Evolutionary conservation across 2,113 vertebrate species (phyloP).

Genomic region (Pitta sordida): DNA sequence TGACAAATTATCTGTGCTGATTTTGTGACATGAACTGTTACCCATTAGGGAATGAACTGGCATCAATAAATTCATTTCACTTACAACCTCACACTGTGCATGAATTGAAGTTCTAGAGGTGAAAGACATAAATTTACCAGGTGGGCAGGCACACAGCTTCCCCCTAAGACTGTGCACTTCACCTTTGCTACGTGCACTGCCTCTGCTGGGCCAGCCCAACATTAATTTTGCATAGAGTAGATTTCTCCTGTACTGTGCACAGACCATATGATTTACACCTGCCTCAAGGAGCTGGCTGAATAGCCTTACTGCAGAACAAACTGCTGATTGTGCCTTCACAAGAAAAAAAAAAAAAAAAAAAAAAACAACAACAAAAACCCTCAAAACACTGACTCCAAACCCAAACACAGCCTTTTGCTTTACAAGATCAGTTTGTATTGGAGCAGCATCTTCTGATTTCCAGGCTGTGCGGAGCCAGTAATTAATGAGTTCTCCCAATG

Average conservation of each 20-base stretch:
- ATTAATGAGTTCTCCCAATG: not conserved
- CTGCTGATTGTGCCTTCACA: not conserved
- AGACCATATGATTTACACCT: not conserved
- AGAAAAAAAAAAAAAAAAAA: not conserved
- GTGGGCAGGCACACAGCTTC: conserved; percentile 47
- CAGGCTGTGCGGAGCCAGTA: not conserved
- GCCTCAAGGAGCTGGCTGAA: not conserved
- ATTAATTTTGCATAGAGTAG: conserved; percentile 53
- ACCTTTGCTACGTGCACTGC: not conserved
- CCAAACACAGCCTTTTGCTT: not conserved
- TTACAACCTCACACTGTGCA: conserved; percentile 29
- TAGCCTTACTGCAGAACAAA: not conserved
- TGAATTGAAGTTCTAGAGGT: conserved; percentile 58
- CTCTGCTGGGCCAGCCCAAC: conserved; percentile 14
- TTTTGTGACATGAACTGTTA: conserved; percentile 62
- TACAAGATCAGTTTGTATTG: not conserved
- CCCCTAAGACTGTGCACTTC: conserved; percentile 25
- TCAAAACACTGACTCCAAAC: not conserved
- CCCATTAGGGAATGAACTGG: conserved; percentile 64
- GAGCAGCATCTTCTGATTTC: not conserved
- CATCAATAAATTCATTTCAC: conserved; percentile 66
- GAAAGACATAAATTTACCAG: conserved; percentile 67
- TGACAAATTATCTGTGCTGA: conserved; percentile 57
- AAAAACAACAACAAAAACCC: not conserved
- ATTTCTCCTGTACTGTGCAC: not conserved